Evolutionary conservation across 2,797 vertebrate genomes (phyloP), one percentile per base, ranked within the genome.

Genomic region (Balearica regulorum): DNA sequence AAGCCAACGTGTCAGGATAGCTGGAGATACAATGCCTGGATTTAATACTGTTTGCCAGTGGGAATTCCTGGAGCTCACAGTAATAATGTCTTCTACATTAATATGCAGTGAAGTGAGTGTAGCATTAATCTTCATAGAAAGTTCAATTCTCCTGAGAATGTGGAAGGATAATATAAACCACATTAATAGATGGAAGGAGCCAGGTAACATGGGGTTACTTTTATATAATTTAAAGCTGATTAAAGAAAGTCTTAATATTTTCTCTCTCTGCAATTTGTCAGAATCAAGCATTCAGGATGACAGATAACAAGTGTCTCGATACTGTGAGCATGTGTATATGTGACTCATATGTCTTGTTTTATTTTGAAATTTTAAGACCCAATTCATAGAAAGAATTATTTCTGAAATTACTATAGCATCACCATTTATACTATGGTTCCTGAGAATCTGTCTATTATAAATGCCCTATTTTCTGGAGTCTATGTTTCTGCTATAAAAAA

Each of bases 51-150:
- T 96, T 96, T 95, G 85, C 94, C 76, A 65, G 77, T 75, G 94
- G 94, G 93, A 95, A 93, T 96, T 97, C 69, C 83, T 94, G 77
- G 77, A 94, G 87, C 92, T 97, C 80, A 82, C 66, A 94, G 68
- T 95, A 97, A 97, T 97, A 94, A 93, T 77, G 46, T 90, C 90
- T 95, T 96, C 66, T 85, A 68, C 83, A 60, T 95, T 95, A 96
- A 95, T 95, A 96, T 97, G 69, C 83, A 94, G 60, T 95, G 83
- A 97, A 96, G 83, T 93, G 87, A 96, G 76, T 53, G 54, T 70
- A 86, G 46, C 81, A 96, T 97, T 96, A 94, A 96, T 97, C 96
- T 96, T 97, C 89, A 90, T 39, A 91, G 92, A 96, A 97, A 93
- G 76, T 92, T 98, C 86, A 91, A 51, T 87, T 96, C 79, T 93